These are phyloP conservation scores for Epinephelus moara DNA, from an alignment of 2,113 vertebrate genomes.

Conservation along the genomic window DNA sequence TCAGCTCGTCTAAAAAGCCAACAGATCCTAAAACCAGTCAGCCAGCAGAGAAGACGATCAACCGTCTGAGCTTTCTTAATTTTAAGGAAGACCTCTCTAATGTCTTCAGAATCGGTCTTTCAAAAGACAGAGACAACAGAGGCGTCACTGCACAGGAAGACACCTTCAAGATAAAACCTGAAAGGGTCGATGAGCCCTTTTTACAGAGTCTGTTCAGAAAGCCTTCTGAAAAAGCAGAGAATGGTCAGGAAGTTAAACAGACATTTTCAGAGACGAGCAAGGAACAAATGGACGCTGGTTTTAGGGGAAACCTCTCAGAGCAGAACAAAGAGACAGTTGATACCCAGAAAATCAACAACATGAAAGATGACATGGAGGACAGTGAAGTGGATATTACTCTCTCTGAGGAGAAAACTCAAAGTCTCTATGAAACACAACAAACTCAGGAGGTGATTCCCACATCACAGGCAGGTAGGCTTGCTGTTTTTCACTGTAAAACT, in stretches of 20 bases:
- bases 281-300: not conserved
- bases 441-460: not conserved
- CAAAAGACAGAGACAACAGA: slow-evolving; percentile 41
- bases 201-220: slow-evolving; percentile 27
- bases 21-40: slow-evolving; percentile 9
- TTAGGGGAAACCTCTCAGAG: not conserved
- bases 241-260: not conserved
- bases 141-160: not conserved
- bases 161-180: not conserved
- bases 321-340: not conserved
- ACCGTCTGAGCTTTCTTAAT: slow-evolving; percentile 29
- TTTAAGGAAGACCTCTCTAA: slow-evolving; percentile 55
- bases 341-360: not conserved
- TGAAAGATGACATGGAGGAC: not conserved
- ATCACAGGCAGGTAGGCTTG: slow-evolving; percentile 8
- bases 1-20: slow-evolving; percentile 9
- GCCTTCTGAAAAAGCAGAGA: not conserved
- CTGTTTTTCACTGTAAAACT: not conserved
- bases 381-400: not conserved
- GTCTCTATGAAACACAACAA: not conserved
- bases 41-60: not conserved
- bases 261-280: not conserved
- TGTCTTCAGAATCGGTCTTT: slow-evolving; percentile 39
- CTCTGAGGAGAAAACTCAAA: not conserved
- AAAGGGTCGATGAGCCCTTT: not conserved